These are phyloP conservation scores for Cyclopterus lumpus DNA, from an alignment of 2,797 vertebrate species.

Conservation along the genomic window DNA sequence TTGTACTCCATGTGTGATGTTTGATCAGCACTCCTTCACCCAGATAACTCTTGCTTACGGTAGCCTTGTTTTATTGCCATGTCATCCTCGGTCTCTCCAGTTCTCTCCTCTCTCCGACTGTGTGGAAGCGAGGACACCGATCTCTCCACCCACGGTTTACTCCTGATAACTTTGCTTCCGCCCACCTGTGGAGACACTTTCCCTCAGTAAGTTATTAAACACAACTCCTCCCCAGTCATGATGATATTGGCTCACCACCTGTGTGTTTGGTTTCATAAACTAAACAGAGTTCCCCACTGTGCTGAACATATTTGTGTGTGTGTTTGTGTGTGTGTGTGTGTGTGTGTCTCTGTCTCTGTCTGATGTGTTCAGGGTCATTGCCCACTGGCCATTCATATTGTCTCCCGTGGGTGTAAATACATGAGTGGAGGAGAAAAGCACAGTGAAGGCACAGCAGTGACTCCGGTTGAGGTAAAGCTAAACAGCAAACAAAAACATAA, in stretches of 20 bases:
- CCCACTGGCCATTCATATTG: constrained; percentile 18
- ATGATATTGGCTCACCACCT: constrained; percentile 60
- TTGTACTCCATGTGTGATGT: background rate
- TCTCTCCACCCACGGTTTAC: constrained; percentile 59
- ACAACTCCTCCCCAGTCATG: constrained; percentile 60
- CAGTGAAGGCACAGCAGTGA: constrained; percentile 1
- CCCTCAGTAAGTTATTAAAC: constrained; percentile 65
- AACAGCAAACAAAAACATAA: constrained; percentile 5
- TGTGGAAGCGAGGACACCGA: constrained; percentile 35
- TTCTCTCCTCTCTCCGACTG: constrained; percentile 36
- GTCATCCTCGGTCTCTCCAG: background rate
- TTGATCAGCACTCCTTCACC: no score
- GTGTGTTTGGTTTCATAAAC: constrained; percentile 54
- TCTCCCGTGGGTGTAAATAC: constrained; percentile 23
- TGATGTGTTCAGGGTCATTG: constrained; percentile 10
- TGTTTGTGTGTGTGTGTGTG: constrained; percentile 12
- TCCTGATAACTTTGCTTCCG: constrained; percentile 56
- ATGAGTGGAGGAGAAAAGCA: constrained; percentile 6
- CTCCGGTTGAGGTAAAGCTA: constrained; percentile 2
- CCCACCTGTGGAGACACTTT: constrained; percentile 53
- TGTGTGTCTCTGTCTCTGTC: constrained; percentile 4
- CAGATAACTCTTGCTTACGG: constrained; percentile 5
- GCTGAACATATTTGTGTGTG: constrained; percentile 43
- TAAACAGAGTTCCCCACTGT: constrained; percentile 42
- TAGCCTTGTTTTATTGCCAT: constrained; percentile 11